These are phyloP conservation scores for Telmatherina bonti DNA, from an alignment of 2,797 vertebrate genomes.

Conservation along the genomic window DNA sequence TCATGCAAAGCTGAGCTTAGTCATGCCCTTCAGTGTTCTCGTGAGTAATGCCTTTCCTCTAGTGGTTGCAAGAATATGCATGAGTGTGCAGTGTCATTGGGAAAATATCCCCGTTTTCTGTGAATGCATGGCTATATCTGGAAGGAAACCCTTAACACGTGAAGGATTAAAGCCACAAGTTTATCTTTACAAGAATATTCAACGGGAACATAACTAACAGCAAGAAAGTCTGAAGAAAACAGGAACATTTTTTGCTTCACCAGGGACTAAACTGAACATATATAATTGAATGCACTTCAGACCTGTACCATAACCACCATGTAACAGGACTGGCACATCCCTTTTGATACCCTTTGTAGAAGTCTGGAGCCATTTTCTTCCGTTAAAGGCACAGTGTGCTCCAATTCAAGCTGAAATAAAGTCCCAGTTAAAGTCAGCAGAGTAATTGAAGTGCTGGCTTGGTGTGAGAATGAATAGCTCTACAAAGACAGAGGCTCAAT, in stretches of 20 bases:
- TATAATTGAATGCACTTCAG: conserved; percentile 1
- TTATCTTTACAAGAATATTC: background rate
- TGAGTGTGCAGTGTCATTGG: conserved; percentile 30
- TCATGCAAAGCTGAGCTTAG: conserved; percentile 67
- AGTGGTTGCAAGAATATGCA: conserved; percentile 53
- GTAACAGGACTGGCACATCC: conserved; percentile 1
- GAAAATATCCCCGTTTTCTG: conserved; percentile 12
- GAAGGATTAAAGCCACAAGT: conserved; percentile 16
- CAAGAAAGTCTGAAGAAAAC: conserved; percentile 3
- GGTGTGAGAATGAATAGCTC: background rate
- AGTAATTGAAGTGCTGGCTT: conserved; percentile 5
- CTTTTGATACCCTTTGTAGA: conserved; percentile 9
- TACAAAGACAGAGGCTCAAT: conserved; percentile 29
- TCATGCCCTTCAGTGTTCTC: conserved; percentile 56
- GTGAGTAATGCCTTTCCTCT: conserved; percentile 53
- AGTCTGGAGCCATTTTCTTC: background rate
- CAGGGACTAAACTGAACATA: background rate
- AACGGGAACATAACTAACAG: background rate
- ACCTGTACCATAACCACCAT: background rate
- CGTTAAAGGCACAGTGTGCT: conserved; percentile 11
- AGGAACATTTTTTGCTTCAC: background rate
- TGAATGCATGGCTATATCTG: conserved; percentile 4
- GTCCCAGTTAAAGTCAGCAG: conserved; percentile 11
- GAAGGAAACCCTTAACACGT: conserved; percentile 2
- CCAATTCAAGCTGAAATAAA: conserved; percentile 27